A percentile compares a stretch with the other conserved stretches of the same genome.
Evolutionary conservation across 2,113 vertebrate genomes (phyloP).

Genomic region (Lamprologus lemairii): DNA sequence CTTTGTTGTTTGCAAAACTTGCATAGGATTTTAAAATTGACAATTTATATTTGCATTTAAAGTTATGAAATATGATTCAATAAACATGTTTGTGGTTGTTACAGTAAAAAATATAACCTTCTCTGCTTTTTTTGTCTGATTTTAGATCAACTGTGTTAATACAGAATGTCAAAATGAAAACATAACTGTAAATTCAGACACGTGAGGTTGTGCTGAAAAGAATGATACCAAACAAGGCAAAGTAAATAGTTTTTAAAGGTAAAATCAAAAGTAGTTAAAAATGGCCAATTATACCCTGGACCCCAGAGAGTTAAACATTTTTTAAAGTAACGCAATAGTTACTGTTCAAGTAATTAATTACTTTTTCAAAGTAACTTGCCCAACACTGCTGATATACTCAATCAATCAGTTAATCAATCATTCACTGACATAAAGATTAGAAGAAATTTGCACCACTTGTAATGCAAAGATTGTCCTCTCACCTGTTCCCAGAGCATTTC

Average conservation of each 20-base stretch:
- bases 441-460: neutral
- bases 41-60: neutral
- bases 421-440: neutral
- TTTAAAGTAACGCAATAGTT: neutral
- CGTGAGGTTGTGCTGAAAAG: fast-evolving
- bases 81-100: neutral
- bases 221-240: neutral
- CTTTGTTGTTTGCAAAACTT: neutral
- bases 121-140: neutral
- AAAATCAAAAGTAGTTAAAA: neutral
- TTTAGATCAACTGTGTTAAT: neutral
- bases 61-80: neutral
- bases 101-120: neutral
- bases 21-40: neutral
- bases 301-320: neutral
- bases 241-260: neutral
- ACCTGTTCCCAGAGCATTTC: constrained; percentile 96
- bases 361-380: neutral
- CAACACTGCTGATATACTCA: neutral
- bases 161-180: fast-evolving
- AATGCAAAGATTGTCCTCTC: constrained; percentile 42
- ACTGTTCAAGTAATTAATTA: neutral
- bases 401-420: neutral
- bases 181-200: fast-evolving
- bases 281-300: neutral